A percentile compares a stretch with the other conserved stretches of the same genome.
Conservation (phyloP, 2,888 invertebrate genomes). For the Epinotia bilunana region DNA sequence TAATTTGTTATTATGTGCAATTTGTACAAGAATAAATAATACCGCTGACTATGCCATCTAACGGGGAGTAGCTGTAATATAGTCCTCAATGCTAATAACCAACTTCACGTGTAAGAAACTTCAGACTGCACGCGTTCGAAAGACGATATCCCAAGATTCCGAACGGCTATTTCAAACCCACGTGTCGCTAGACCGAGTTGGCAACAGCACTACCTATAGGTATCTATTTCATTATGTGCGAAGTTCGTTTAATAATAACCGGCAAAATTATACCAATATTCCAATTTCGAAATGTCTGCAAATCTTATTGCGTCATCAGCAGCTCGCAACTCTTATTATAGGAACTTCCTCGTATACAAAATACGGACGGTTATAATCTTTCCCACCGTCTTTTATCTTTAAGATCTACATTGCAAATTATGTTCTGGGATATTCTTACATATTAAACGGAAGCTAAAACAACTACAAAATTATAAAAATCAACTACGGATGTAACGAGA, state of each 20-base stretch:
- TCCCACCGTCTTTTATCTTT: slow-evolving; percentile 1
- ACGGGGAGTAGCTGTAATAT: slow-evolving; percentile 65
- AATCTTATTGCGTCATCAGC: slow-evolving; percentile 31
- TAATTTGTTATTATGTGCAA: slow-evolving; percentile 19
- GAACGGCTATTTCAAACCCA: slow-evolving; percentile 69
- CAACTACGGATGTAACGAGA: slow-evolving; percentile 20
- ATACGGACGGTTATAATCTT: slow-evolving; percentile 1
- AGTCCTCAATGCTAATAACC: slow-evolving; percentile 35
- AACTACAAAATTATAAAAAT: slow-evolving; percentile 13
- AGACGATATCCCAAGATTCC: slow-evolving; percentile 56
- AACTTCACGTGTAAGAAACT: slow-evolving; percentile 40
- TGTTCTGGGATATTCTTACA: background rate
- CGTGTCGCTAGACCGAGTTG: slow-evolving; percentile 72
- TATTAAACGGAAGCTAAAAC: slow-evolving; percentile 13
- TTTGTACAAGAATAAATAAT: background rate
- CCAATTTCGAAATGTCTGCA: slow-evolving; percentile 32
- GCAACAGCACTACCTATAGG: slow-evolving; percentile 69
- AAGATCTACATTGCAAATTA: slow-evolving; percentile 15
- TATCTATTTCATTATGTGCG: slow-evolving; percentile 68
- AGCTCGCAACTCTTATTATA: slow-evolving; percentile 4
- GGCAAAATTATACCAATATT: slow-evolving; percentile 42
- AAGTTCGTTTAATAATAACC: slow-evolving; percentile 63
- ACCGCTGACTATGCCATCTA: slow-evolving; percentile 66
- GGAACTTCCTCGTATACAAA: slow-evolving; percentile 26
- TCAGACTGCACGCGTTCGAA: slow-evolving; percentile 51